Base-by-base conservation (phyloP, 2,797 vertebrate species). In the Cyclura pinguis region DNA sequence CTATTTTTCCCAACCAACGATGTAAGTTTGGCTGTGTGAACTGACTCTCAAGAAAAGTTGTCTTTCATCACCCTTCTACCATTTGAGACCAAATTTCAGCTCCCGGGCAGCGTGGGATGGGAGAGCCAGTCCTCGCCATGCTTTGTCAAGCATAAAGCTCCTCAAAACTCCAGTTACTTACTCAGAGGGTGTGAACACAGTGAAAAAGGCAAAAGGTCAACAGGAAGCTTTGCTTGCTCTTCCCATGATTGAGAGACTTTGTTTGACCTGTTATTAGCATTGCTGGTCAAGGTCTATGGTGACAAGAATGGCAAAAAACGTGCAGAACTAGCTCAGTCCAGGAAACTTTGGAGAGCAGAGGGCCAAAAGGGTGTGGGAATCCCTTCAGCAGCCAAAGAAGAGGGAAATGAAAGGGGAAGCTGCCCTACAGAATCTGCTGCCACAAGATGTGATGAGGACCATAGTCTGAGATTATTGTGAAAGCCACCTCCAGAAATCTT, bases 111-210 rank as follows among this genome's bases (percentile, higher is more conserved):
- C 0, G 22, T 22, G 50, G 72, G 84, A 50, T 12, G 81, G 27
- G 47, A 10, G 67, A 57, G 24, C 24, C 0, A 16, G 10, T 2
- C 6, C 64, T 50, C 38, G 64, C 0, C 0, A 24, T 1, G 69
- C 10, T 0, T 1, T 42, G 47, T 52, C 90, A 91, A 80, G 55
- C 2, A 0, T 7, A n/a, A 81, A 80, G 29, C 64, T n/a, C 16
- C 47, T 80, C 4, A 7, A 88, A 83, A 83, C 80, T 80, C n/a
- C 87, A 91, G 88, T 18, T 0, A n/a, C 81, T 88, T 88, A 76
- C 83, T 52, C 85, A 88, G 67, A 0, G 1, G 38, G 82, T 0
- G 27, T 35, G 35, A 9, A 64, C 80, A 16, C 35, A 24, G 20
- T 14, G n/a, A 62, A 29, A 7, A 1, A n/a, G 52, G 85, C 50